Conservation (phyloP, 2,888 invertebrate genomes). For the Plagiodera versicolora region DNA sequence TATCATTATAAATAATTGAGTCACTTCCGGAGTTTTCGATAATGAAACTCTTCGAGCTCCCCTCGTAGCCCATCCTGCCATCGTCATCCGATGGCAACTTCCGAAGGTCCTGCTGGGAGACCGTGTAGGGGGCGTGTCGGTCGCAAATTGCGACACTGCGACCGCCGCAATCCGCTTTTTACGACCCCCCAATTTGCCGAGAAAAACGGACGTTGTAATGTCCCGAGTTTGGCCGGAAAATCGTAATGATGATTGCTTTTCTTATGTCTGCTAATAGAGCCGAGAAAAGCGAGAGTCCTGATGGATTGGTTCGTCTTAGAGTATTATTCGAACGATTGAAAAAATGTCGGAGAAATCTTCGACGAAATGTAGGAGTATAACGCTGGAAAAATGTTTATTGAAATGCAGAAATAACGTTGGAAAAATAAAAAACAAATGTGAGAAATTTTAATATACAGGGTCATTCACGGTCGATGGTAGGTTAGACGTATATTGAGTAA, state of each 20-base stretch:
- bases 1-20: too few relatives aligned
- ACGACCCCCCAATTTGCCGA: constrained; percentile 53
- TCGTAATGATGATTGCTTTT: constrained; percentile 36
- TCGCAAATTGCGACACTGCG: constrained; percentile 53
- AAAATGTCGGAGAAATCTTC: too few relatives aligned
- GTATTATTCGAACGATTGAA: background rate
- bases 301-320: background rate
- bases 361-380: too few relatives aligned
- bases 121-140: constrained; percentile 47
- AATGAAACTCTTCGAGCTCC: too few relatives aligned
- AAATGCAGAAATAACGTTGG: too few relatives aligned
- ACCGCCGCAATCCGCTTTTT: constrained; percentile 50
- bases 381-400: too few relatives aligned
- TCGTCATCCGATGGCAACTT: background rate
- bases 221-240: constrained; percentile 34
- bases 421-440: too few relatives aligned
- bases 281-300: background rate
- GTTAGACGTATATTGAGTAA: too few relatives aligned
- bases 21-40: background rate
- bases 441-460: too few relatives aligned
- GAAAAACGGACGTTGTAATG: constrained; percentile 49
- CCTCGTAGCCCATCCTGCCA: background rate
- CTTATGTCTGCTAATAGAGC: constrained; percentile 5
- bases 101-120: constrained; percentile 22
- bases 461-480: too few relatives aligned